Percentiles rank a stretch among this genome's conserved stretches.
Conservation (phyloP, 2,113 vertebrate species). For the Macroglossus sobrinus region DNA sequence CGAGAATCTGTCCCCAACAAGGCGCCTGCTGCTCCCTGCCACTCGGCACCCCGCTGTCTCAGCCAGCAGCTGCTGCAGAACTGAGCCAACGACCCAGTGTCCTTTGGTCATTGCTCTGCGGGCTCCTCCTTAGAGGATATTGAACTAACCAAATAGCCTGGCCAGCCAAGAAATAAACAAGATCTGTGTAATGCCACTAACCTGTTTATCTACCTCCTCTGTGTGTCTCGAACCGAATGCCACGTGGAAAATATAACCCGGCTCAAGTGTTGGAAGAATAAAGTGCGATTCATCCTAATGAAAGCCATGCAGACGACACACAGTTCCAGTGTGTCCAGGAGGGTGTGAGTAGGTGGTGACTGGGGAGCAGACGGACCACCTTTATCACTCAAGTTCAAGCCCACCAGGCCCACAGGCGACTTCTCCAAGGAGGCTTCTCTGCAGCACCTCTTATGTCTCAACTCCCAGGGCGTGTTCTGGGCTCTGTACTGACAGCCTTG, state of each 20-base stretch:
- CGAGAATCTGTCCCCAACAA: neutral
- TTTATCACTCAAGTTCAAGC: neutral
- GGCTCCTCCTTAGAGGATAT: neutral
- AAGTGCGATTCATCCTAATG: neutral
- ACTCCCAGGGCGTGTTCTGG: neutral
- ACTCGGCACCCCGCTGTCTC: neutral
- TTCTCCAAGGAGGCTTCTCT: neutral
- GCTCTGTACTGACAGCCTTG: neutral
- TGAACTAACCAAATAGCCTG: neutral
- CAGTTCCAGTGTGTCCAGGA: accelerated
- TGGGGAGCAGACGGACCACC: too few species aligned
- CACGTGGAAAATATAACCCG: neutral
- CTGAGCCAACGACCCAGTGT: neutral
- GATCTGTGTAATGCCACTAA: neutral
- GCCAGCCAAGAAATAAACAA: neutral
- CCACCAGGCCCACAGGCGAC: neutral
- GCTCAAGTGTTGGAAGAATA: neutral
- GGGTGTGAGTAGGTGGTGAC: neutral
- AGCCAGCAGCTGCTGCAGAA: neutral
- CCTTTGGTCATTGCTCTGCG: neutral
- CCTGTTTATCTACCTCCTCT: neutral
- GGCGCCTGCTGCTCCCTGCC: accelerated
- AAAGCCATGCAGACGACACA: accelerated
- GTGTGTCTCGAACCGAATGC: neutral
- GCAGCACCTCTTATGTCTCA: neutral